Conservation (phyloP, 2,113 vertebrate genomes). For the Indicator maculatus region DNA sequence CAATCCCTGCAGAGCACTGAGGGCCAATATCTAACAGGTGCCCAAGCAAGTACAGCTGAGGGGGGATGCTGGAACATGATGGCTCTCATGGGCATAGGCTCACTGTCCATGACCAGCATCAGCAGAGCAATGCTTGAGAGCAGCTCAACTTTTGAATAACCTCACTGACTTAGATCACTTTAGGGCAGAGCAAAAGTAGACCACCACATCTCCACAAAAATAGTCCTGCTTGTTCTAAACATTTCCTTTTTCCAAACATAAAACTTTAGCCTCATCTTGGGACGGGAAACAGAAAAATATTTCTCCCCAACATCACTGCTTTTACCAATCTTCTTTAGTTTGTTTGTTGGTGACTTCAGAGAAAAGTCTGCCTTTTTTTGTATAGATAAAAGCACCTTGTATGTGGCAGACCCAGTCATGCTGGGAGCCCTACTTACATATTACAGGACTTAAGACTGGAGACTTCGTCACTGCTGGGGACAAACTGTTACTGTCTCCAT, state of each 20-base stretch:
- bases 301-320: background rate
- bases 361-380: background rate
- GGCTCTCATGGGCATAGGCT: background rate
- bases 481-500: background rate
- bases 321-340: background rate
- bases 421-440: background rate
- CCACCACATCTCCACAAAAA: background rate
- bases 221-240: background rate
- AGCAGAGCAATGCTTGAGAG: background rate
- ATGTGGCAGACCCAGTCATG: background rate
- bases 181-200: background rate
- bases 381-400: background rate
- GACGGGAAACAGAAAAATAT: background rate
- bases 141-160: background rate
- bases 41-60: background rate
- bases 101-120: background rate
- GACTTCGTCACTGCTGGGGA: background rate
- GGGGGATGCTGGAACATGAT: background rate
- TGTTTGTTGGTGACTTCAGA: background rate
- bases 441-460: background rate
- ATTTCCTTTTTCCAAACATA: background rate
- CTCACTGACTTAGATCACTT: background rate
- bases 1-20: background rate
- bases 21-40: background rate
- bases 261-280: background rate